phyloP scores from a whole-genome alignment of 2,113 vertebrate species.

The Lipophrys pholis region DNA sequence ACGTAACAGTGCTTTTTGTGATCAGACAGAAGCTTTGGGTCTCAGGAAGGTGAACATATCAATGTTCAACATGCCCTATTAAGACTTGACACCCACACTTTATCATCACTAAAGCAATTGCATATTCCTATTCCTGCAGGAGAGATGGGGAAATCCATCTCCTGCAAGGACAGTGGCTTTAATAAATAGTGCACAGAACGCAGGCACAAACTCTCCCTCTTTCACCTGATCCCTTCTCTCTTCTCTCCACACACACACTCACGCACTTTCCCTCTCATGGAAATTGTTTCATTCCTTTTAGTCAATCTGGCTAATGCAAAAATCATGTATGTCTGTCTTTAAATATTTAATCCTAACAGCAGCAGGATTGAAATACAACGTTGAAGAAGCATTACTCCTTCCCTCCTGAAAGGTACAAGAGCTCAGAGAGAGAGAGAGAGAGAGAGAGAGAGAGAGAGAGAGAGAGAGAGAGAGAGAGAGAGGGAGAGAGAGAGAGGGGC shows the following conservation, averaged over 20 bases:
- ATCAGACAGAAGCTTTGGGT: conserved; percentile 57
- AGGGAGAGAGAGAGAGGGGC: conserved; percentile 41
- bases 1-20: conserved; percentile 42
- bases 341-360: conserved; percentile 84
- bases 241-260: conserved; percentile 9
- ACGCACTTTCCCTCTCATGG: conserved; percentile 48
- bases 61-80: conserved; percentile 79
- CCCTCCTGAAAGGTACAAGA: conserved; percentile 71
- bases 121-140: conserved; percentile 72
- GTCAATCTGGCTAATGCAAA: conserved; percentile 85
- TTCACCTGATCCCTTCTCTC: conserved; percentile 54
- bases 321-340: conserved; percentile 83
- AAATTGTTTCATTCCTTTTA: conserved; percentile 82
- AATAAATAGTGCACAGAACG: conserved; percentile 77
- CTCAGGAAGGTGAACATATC: conserved; percentile 72
- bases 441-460: conserved; percentile 1
- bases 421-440: conserved; percentile 39
- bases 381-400: conserved; percentile 71
- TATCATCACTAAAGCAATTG: conserved; percentile 80
- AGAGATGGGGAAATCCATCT: conserved; percentile 76
- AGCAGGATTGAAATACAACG: conserved; percentile 79
- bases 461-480: conserved; percentile 33
- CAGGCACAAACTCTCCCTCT: conserved; percentile 63
- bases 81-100: conserved; percentile 77
- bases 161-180: conserved; percentile 70